Evolutionary conservation across 2,113 vertebrate species (phyloP), one percentile per base, ranked within the genome.

Genomic region (Tringa solitaria): DNA sequence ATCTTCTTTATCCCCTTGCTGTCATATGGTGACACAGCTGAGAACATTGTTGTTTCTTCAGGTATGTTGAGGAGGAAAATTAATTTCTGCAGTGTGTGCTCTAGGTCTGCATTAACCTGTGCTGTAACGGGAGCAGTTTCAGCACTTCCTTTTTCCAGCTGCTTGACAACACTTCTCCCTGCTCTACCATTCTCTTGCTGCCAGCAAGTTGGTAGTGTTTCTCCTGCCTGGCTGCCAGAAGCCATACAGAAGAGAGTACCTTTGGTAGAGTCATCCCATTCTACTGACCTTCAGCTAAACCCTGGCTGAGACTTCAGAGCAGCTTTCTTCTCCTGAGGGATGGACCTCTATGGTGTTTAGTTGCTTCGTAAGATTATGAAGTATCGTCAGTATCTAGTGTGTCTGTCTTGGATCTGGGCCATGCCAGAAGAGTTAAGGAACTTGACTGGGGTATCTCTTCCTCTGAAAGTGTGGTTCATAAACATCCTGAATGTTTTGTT

Each of bases 181-280:
- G 5, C 41, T 45, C 24, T 14, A 6, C 51, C 27, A 6, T 32
- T 64, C 39, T 78, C 56, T 20, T 45, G 53, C 12, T 82, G 87
- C 51, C 41, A 67, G 45, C 14, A 43, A 5, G 22, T 30, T 90
- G 75, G 32, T 41, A 7, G 20, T 32, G 50, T 60, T 89, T 26
- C 17, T 67, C 26, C 41, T 88, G 37, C 84, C 53, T 67, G 63
- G 24, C 72, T 93, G 53, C 41, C 43, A 60, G 35, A 27, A 85
- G 70, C 53, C 2, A 1, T 24, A 1, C 1, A 0, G 84, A 69
- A 39, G 22, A 23, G 41, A n/a, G 20, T 46, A 21, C 43, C 56
- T 79, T 20, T 80, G 48, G 27, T 37, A 45, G 45, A 76, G 48
- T 59, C 68, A 35, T 26, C 13, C 35, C 8, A 2, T 35, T 45